A percentile compares a stretch with the other conserved stretches of the same genome.
phyloP scores from a whole-genome alignment of 2,888 invertebrate species.

The Xiphydria camelus region DNA sequence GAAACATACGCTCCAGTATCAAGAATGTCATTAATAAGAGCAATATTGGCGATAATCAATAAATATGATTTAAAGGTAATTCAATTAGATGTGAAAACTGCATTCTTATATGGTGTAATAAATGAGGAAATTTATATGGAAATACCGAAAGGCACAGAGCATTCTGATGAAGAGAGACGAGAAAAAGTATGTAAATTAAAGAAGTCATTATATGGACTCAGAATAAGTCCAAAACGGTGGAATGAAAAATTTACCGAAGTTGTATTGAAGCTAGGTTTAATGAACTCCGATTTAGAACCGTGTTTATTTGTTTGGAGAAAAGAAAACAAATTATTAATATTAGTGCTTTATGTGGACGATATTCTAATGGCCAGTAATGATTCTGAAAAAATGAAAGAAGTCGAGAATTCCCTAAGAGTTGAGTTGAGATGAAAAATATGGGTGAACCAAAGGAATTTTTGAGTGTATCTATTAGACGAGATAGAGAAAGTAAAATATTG shows the following conservation, averaged over 20 bases:
- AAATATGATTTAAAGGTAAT: neutral
- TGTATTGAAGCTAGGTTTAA: constrained; percentile 10
- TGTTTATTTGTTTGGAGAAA: constrained; percentile 21
- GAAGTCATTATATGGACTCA: constrained; percentile 24
- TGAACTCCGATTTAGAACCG: constrained; percentile 16
- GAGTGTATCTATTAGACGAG: constrained; percentile 14
- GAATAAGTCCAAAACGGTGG: constrained; percentile 26
- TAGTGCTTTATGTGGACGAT: constrained; percentile 23
- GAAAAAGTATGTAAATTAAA: constrained; percentile 19
- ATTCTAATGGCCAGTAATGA: constrained; percentile 20
- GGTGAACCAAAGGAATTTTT: constrained; percentile 18
- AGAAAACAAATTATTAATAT: constrained; percentile 5
- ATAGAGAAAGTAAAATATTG: constrained; percentile 1
- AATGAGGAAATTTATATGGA: constrained; percentile 6
- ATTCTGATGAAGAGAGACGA: constrained; percentile 1
- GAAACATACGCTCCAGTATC: constrained; percentile 11
- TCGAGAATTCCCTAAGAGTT: constrained; percentile 11
- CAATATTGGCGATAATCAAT: constrained; percentile 3
- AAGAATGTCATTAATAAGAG: constrained; percentile 1
- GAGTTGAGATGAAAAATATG: constrained; percentile 20
- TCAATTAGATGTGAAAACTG: constrained; percentile 11
- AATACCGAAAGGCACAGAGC: constrained; percentile 9
- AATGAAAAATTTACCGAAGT: constrained; percentile 23
- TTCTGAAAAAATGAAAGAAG: constrained; percentile 9
- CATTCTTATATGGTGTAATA: constrained; percentile 1